Base-by-base conservation (phyloP, 30 jellyfish, hydroid and myxozoan genomes). In the Sanderia malayensis region DNA sequence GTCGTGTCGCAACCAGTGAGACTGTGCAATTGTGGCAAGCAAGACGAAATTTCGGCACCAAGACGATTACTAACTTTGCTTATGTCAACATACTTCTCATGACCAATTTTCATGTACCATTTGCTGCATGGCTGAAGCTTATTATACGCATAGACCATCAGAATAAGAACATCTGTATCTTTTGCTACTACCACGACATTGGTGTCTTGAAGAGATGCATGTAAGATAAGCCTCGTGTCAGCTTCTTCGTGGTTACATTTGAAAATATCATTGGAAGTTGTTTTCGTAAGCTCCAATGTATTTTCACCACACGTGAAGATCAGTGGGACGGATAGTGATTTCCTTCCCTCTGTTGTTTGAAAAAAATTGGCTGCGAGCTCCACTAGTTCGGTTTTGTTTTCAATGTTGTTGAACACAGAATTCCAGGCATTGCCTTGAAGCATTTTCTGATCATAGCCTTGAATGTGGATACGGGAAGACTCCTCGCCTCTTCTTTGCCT, bases 1-100 rank as follows among this genome's bases (percentile, higher is more conserved):
- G 79, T 67, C 33, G 79, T 67, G 70, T 41, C 79, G 27, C 79
- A 67, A 2, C 70, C 70, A 32, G 79, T 67, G 17, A 67, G 28
- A 28, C 72, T 7, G 20, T 67, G 79, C 17, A 67, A 3, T 21
- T 67, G 79, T 15, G 76, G 79, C 67, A 67, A 32, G 20, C 19
- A 21, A 32, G 17, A 26, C 19, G 70, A 67, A 18, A 67, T 67
- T 15, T 3, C 33, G 20, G 17, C 70, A 1, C 79, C 79, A 29
- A 67, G 4, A 19, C 17, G 27, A 29, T 23, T 71, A 67, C 19
- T 15, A 24, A 41, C 28, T 44, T 67, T 28, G 76, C 70, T 28
- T 25, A 67, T 31, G 4, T 61, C 73, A 19, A 21, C 73, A 61
- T 19, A 61, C 18, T 61, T 61, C 73, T 6, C 73, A 30, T 61